These are phyloP conservation scores for Smutsia temminckii DNA, from an alignment of 2,797 vertebrate genomes.

Conservation along the genomic window DNA sequence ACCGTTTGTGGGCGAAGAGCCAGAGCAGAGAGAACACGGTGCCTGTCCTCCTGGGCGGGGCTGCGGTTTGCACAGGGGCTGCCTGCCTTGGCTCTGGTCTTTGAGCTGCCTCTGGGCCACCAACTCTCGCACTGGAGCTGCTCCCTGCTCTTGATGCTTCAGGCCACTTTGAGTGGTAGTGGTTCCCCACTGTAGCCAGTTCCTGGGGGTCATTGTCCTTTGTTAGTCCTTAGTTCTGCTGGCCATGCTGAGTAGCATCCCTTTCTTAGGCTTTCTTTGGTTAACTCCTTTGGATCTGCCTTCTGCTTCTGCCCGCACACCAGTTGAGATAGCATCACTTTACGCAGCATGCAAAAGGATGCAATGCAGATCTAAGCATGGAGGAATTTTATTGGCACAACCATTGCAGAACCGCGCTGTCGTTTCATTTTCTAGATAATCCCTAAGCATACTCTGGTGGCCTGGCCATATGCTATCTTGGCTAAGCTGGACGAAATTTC, in stretches of 20 bases:
- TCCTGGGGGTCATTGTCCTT: background rate
- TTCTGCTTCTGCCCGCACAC: background rate
- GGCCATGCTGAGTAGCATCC: no score
- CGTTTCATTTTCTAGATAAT: background rate
- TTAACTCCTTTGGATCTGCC: background rate
- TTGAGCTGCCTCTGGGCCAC: rapidly evolving
- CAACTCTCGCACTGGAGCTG: rapidly evolving
- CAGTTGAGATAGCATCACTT: background rate
- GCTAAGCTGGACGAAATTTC: background rate
- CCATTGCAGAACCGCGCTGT: background rate
- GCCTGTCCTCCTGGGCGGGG: no score
- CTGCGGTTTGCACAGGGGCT: background rate
- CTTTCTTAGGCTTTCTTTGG: background rate
- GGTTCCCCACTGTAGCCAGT: background rate
- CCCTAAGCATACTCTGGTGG: background rate
- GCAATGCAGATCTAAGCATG: background rate
- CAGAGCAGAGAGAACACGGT: background rate
- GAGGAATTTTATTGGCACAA: background rate
- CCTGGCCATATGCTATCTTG: background rate
- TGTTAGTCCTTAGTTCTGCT: background rate
- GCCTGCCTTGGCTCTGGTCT: background rate
- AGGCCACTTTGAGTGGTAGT: background rate
- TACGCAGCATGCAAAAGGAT: background rate
- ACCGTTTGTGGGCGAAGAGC: background rate
- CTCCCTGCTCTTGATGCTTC: background rate